These are phyloP conservation scores for Sardina pilchardus DNA, from an alignment of 2,113 vertebrate genomes.

Conservation along the genomic window DNA sequence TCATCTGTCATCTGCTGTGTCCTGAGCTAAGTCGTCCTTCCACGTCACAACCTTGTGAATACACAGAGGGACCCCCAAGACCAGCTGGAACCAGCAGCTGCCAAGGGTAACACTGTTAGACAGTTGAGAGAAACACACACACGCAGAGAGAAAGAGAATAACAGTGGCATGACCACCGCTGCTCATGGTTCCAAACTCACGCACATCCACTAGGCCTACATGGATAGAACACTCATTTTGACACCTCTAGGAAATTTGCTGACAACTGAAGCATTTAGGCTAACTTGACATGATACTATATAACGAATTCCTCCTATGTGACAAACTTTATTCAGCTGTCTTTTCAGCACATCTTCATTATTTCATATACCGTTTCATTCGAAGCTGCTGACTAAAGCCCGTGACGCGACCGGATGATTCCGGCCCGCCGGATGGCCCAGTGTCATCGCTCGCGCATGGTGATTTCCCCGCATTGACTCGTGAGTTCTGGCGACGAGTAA, in stretches of 20 bases:
- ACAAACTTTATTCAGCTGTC: not conserved
- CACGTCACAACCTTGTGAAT: not conserved
- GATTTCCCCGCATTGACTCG: slow-evolving; percentile 32
- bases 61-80: not conserved
- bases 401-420: slow-evolving; percentile 11
- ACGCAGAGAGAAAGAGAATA: not conserved
- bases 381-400: not conserved
- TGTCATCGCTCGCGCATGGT: slow-evolving; percentile 6
- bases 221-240: not conserved
- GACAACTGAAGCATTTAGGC: not conserved
- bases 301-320: not conserved
- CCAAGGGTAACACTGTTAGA: not conserved
- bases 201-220: not conserved
- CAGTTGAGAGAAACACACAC: not conserved
- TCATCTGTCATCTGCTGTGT: not conserved
- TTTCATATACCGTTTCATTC: not conserved
- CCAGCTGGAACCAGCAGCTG: not conserved
- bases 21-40: not conserved
- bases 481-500: slow-evolving; percentile 2
- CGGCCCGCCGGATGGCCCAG: not conserved
- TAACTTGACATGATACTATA: too few relatives aligned
- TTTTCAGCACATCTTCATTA: not conserved
- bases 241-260: not conserved
- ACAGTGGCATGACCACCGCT: not conserved
- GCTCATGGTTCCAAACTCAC: not conserved